These are phyloP conservation scores for Ophiodon elongatus DNA, from an alignment of 2,113 vertebrate species.

Conservation along the genomic window DNA sequence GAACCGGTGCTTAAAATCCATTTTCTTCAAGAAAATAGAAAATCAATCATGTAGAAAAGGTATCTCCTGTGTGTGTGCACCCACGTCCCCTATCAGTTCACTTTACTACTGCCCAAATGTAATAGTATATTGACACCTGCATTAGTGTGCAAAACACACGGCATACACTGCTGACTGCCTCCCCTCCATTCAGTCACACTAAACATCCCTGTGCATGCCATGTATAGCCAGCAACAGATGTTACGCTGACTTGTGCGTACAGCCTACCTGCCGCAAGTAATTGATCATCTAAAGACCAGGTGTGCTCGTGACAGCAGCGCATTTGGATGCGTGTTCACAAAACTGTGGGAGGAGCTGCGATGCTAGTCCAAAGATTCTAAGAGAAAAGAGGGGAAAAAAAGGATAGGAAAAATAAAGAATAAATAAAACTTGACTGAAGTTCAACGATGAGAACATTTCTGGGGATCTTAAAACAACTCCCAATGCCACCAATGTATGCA, in stretches of 20 bases:
- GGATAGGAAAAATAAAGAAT: background rate
- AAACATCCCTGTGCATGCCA: background rate
- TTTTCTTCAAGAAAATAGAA: constrained; percentile 7
- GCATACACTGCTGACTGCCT: background rate
- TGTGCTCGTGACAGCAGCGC: background rate
- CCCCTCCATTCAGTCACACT: background rate
- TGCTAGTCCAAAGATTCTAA: background rate
- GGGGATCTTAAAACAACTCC: no score
- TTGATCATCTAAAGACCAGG: background rate
- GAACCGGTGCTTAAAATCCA: background rate
- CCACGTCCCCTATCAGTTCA: background rate
- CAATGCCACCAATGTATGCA: no score
- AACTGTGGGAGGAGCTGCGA: background rate
- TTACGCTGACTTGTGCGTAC: background rate
- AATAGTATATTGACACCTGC: background rate
- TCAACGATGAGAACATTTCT: no score
- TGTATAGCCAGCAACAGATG: background rate
- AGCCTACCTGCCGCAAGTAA: background rate
- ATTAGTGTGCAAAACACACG: background rate
- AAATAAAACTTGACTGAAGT: background rate
- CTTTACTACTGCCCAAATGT: background rate
- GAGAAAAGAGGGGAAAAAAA: background rate
- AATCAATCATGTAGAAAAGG: constrained; percentile 21
- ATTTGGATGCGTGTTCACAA: background rate
- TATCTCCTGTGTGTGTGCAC: background rate